Base-by-base conservation (phyloP, 2,113 vertebrate species). In the Psilopsiagon aurifrons region DNA sequence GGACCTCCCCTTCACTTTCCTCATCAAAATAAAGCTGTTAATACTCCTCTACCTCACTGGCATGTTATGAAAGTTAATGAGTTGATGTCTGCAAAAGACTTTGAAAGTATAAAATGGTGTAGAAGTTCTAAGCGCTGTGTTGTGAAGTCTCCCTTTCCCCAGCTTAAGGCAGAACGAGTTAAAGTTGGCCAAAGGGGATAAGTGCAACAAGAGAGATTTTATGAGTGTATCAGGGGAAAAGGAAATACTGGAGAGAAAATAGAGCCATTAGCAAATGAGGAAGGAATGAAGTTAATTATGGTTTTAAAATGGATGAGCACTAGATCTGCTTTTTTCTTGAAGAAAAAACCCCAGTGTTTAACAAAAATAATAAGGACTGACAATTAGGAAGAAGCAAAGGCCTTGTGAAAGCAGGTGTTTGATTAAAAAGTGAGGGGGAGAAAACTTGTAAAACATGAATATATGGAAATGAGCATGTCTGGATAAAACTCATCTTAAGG, bases 201-300 rank as follows among this genome's bases (percentile, higher is more conserved):
- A 95, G 46, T 68, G 82, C 70, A 94, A 78, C 82, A 95, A 91
- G 78, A 73, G 88, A 91, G 71, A 79, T 27, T 71, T 97, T 80
- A 81, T 78, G 57, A 94, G 80, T 70, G 70, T 96, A 89, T 86
- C 90, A 94, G 70, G 83, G 74, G 90, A 92, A 97, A 93, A 97
- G 90, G 95, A 95, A 97, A 97, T 87, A 78, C 71, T 35, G 55
- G 79, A 92, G 91, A 97, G 71, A 93, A 97, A 97, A 97, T 52
- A 97, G 96, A 96, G 84, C 95, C 94, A 94, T 97, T 97, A 97
- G 95, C 95, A 97, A 97, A 98, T 86, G 94, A 95, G 92, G 94
- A 97, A 95, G 96, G 96, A 97, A 98, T 97, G 95, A 98, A 97
- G 95, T 97, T 98, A 98, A 97, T 97, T 97, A 96, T 95, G 94